phyloP scores from a whole-genome alignment of 2,888 invertebrate genomes.

The Calameuta pallipes region DNA sequence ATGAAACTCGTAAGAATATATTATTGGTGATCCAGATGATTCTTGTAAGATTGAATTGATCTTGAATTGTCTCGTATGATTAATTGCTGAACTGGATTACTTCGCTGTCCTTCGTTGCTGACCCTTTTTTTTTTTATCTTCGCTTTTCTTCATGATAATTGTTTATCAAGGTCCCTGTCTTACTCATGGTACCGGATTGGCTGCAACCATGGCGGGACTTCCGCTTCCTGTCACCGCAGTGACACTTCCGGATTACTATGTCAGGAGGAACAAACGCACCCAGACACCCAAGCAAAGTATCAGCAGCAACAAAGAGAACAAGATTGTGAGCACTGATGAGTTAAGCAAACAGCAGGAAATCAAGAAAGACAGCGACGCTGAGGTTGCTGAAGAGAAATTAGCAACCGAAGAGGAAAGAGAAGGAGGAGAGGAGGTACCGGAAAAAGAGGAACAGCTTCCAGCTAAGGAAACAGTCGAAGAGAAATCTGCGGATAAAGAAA shows the following conservation, averaged over 20 bases:
- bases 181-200: slow-evolving; percentile 29
- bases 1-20: slow-evolving; percentile 39
- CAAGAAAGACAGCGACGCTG: neutral
- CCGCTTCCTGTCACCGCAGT: slow-evolving; percentile 36
- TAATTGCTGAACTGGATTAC: neutral
- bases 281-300: slow-evolving; percentile 28
- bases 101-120: neutral
- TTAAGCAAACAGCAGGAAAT: neutral
- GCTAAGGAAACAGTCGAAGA: neutral
- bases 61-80: neutral
- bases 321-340: neutral
- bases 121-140: neutral
- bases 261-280: slow-evolving; percentile 41
- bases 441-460: neutral
- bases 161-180: slow-evolving; percentile 28
- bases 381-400: neutral
- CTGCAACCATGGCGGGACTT: slow-evolving; percentile 28
- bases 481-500: neutral
- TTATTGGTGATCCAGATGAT: neutral
- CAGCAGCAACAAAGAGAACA: neutral
- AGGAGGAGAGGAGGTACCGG: neutral
- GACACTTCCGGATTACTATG: slow-evolving; percentile 22
- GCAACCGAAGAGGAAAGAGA: neutral
- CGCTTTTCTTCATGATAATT: neutral
- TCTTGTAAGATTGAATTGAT: neutral